Percentiles rank a stretch among this genome's conserved stretches.
These are phyloP conservation scores for Numida meleagris DNA, from an alignment of 2,113 vertebrate genomes.

Conservation along the genomic window DNA sequence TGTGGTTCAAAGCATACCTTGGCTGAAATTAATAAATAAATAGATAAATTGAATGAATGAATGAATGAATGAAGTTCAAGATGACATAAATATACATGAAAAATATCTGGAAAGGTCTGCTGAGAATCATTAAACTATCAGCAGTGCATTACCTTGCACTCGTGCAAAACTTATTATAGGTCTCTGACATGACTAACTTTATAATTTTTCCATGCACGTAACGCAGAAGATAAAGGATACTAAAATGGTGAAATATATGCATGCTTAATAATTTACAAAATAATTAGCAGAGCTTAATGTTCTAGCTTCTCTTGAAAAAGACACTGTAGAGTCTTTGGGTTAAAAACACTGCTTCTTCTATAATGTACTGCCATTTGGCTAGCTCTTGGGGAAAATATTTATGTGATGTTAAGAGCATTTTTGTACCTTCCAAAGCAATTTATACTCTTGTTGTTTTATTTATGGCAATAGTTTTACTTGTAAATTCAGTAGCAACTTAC, in stretches of 20 bases:
- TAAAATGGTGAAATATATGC: neutral
- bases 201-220: neutral
- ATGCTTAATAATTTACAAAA: neutral
- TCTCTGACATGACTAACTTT: neutral
- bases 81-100: neutral
- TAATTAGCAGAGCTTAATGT: neutral
- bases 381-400: neutral
- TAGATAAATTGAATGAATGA: neutral
- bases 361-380: neutral
- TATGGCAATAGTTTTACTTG: neutral
- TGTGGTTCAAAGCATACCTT: constrained; percentile 85
- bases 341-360: neutral
- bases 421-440: neutral
- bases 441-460: neutral
- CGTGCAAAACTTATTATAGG: neutral
- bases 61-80: neutral
- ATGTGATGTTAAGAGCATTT: neutral
- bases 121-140: neutral
- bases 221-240: neutral
- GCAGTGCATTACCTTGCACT: neutral
- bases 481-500: neutral
- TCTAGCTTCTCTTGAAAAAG: neutral
- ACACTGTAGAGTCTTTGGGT: neutral
- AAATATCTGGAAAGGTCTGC: neutral
- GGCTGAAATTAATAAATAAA: constrained; percentile 67